Base-by-base conservation (phyloP, 2,797 vertebrate genomes). In the Phaenicophaeus curvirostris region DNA sequence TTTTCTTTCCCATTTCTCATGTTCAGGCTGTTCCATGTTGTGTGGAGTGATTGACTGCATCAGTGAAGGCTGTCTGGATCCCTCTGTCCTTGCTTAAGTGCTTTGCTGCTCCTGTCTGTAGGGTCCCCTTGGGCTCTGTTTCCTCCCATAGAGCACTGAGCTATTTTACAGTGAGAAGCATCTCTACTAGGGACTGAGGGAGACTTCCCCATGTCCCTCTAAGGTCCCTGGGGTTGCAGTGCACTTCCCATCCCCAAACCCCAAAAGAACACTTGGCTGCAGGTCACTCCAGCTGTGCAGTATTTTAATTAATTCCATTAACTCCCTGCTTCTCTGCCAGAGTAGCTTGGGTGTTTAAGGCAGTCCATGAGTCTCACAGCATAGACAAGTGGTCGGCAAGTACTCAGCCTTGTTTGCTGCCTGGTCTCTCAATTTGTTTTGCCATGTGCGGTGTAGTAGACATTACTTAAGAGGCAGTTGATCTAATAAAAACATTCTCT, bases 71-170 rank as follows among this genome's bases (percentile, higher is more conserved):
- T 89, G 17, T 24, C 33, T 75, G 46, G n/a, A 57, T 85, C 30
- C 8, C 27, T 58, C 37, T 50, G 42, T 17, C 35, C 44, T 1
- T 12, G 24, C 53, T 62, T 50, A 50, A 78, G 57, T 58, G 18
- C 27, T 84, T 15, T 35, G 33, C 48, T 27, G 27, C 28, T 76
- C 10, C 39, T 11, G 27, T 27, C 42, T 65, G 24, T 17, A 31
- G 0, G 0, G 27, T 51, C 39, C 39, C 35, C 18, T 55, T 55
- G 59, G 11, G 13, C 16, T 9, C 6, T 17, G 3, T 41, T 77
- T 71, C 39, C 7, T 77, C 57, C 30, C 21, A 9, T 7, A 16
- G n/a, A 69, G 30, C 33, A 44, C 15, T 31, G n/a, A 44, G 25
- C 27, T 74, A 28, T 79, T 84, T 37, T 83, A 46, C 27, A 42